Evolutionary conservation across 2,797 vertebrate genomes (phyloP).

Genomic region (Acanthis flammea): DNA sequence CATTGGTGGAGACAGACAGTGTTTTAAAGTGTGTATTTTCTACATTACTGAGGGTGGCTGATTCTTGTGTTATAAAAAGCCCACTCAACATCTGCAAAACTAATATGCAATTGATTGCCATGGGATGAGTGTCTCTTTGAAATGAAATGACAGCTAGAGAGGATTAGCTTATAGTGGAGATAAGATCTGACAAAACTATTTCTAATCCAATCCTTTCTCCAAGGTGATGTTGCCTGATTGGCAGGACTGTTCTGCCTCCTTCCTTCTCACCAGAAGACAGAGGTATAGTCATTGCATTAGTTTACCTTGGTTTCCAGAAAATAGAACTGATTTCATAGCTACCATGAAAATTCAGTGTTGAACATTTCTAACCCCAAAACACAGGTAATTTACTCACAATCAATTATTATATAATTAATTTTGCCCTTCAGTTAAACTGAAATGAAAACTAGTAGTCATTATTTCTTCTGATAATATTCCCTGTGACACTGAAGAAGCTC

Average conservation of each 20-base stretch:
- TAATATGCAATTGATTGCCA: neutral
- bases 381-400: neutral
- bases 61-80: neutral
- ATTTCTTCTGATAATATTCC: neutral
- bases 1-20: neutral
- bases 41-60: neutral
- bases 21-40: neutral
- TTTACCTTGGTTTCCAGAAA: neutral
- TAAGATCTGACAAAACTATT: slow-evolving; percentile 23
- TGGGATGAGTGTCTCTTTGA: neutral
- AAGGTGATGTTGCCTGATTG: neutral
- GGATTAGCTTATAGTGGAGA: slow-evolving; percentile 4
- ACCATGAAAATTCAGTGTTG: neutral
- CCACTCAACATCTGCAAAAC: slow-evolving; percentile 11
- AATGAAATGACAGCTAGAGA: slow-evolving; percentile 30
- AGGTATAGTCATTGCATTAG: neutral
- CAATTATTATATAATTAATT: neutral
- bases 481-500: neutral
- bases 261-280: neutral
- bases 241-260: neutral
- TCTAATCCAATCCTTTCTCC: neutral
- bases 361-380: neutral
- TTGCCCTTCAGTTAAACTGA: neutral
- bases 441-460: neutral
- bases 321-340: neutral